phyloP scores from a whole-genome alignment of 2,888 invertebrate species.

The Phortica okadai region DNA sequence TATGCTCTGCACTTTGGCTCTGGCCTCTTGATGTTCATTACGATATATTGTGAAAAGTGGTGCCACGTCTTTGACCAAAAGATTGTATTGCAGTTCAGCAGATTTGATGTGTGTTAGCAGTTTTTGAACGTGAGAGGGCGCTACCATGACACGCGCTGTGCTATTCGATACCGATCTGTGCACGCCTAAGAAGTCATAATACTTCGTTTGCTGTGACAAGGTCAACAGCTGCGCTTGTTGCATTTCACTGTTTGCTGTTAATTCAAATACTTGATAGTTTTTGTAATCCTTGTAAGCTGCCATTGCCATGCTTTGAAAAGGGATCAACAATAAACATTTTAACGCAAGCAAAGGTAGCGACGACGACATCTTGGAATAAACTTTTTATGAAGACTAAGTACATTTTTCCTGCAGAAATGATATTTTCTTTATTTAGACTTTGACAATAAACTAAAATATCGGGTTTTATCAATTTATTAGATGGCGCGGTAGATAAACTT shows the following conservation, averaged over 20 bases:
- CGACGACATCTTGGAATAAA: too few relatives aligned
- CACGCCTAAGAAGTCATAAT: constrained; percentile 49
- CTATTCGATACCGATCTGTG: constrained; percentile 36
- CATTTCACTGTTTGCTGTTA: constrained; percentile 36
- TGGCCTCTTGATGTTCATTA: constrained; percentile 44
- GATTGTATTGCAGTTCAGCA: constrained; percentile 44
- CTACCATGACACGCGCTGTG: constrained; percentile 54
- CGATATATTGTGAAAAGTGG: constrained; percentile 50
- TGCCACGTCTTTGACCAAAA: constrained; percentile 58
- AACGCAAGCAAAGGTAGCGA: too few relatives aligned
- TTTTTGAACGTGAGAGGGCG: constrained; percentile 42
- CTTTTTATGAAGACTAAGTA: too few relatives aligned
- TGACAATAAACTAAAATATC: constrained; percentile 35
- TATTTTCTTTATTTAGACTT: constrained; percentile 41
- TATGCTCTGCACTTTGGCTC: background rate
- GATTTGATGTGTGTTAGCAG: constrained; percentile 41
- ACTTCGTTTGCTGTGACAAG: constrained; percentile 26
- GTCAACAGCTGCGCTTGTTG: constrained; percentile 42
- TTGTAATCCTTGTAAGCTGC: constrained; percentile 52
- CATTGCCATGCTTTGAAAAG: constrained; percentile 37
- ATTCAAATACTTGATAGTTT: constrained; percentile 57
- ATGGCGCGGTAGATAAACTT: constrained; percentile 41
- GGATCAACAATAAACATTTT: constrained; percentile 31
- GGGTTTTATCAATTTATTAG: constrained; percentile 61
- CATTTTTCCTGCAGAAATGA: too few relatives aligned